phyloP scores from a whole-genome alignment of 2,797 vertebrate genomes.

The Malacoraja senta region DNA sequence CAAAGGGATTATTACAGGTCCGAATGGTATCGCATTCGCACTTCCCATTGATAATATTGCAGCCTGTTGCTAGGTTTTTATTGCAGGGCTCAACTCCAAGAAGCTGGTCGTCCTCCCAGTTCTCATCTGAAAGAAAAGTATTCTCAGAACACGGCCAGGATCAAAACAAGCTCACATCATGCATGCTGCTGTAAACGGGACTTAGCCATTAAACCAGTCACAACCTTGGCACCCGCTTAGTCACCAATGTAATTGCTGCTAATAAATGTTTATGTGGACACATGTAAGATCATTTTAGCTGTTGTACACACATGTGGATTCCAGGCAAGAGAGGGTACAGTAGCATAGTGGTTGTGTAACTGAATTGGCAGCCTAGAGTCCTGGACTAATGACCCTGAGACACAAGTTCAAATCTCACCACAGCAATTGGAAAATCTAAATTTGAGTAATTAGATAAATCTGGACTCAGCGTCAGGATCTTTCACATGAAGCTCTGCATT shows the following conservation, averaged over 20 bases:
- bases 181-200: not conserved
- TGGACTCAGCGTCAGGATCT: too few relatives aligned
- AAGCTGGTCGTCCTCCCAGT: slow-evolving; percentile 82
- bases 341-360: too few relatives aligned
- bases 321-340: not conserved
- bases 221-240: slow-evolving; percentile 14
- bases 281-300: not conserved
- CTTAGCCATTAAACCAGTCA: slow-evolving; percentile 26
- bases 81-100: slow-evolving; percentile 83
- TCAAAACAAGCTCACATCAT: not conserved
- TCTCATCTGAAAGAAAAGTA: slow-evolving; percentile 67
- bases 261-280: not conserved
- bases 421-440: too few relatives aligned
- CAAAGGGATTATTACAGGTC: slow-evolving; percentile 80
- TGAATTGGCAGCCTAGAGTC: too few relatives aligned
- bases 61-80: slow-evolving; percentile 81
- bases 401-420: too few relatives aligned
- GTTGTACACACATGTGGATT: not conserved
- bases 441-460: too few relatives aligned
- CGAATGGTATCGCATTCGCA: slow-evolving; percentile 77
- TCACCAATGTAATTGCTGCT: not conserved
- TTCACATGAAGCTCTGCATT: too few relatives aligned
- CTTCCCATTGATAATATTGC: slow-evolving; percentile 82
- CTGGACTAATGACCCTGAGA: too few relatives aligned
- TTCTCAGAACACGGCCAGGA: slow-evolving; percentile 23